A percentile compares a stretch with the other conserved stretches of the same genome.
Evolutionary conservation across 1,140 invertebrate species (phyloP).

Genomic region (Drosophila ironensis): DNA sequence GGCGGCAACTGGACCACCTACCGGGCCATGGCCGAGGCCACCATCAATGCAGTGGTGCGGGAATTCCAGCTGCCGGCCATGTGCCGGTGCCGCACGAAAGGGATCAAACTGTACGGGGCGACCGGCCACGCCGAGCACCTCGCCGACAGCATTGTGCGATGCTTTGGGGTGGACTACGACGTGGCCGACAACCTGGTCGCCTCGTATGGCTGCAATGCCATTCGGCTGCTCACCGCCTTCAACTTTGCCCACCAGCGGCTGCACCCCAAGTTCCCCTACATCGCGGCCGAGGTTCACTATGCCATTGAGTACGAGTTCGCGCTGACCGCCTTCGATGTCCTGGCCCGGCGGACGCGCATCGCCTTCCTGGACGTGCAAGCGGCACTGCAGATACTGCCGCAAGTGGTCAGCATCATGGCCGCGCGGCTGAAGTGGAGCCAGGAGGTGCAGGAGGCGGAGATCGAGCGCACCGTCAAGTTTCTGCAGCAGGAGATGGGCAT

Average conservation of each 20-base stretch:
- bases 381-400: constrained; percentile 10
- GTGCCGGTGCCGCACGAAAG: not conserved
- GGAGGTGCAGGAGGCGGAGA: not conserved
- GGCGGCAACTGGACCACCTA: constrained; percentile 11
- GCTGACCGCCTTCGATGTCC: constrained; percentile 6
- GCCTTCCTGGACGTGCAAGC: constrained; percentile 21
- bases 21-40: constrained; percentile 17
- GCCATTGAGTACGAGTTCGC: constrained; percentile 10
- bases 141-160: not conserved
- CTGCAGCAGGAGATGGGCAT: constrained; percentile 21
- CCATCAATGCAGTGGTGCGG: constrained; percentile 1
- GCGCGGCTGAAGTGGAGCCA: not conserved
- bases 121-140: not conserved
- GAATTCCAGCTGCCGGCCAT: not conserved
- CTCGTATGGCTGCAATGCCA: constrained; percentile 14
- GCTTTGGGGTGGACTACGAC: constrained; percentile 3
- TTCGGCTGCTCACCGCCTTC: not conserved
- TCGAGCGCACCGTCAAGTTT: not conserved
- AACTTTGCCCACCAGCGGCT: not conserved
- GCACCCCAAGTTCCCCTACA: constrained; percentile 1
- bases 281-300: constrained; percentile 17
- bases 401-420: constrained; percentile 15
- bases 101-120: not conserved
- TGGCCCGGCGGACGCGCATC: constrained; percentile 5
- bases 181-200: constrained; percentile 5